A percentile compares a stretch with the other conserved stretches of the same genome.
Conservation (phyloP, 2,888 invertebrate species). For the Prosapia bicincta region DNA sequence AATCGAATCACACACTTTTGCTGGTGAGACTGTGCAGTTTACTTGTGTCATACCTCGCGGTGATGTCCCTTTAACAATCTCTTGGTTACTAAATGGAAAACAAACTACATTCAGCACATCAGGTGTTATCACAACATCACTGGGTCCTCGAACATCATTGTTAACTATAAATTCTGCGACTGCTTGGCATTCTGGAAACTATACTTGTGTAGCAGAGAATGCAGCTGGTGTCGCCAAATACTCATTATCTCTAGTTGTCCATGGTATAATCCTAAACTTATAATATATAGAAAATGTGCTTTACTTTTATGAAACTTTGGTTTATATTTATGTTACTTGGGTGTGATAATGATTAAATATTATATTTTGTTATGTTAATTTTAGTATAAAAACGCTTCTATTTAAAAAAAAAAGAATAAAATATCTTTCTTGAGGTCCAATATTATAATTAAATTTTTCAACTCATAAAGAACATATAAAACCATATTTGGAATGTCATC, state of each 20-base stretch:
- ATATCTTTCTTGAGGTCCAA: no score
- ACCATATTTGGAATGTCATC: no score
- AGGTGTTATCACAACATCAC: conserved; percentile 27
- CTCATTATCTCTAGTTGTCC: conserved; percentile 65
- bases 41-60: conserved; percentile 48
- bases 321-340: no score
- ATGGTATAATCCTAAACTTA: conserved; percentile 51
- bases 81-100: conserved; percentile 55
- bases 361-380: no score
- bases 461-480: no score
- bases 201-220: conserved; percentile 72
- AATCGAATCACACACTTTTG: conserved; percentile 12
- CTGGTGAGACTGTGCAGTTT: conserved; percentile 25
- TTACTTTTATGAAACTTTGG: no score
- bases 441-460: no score
- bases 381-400: no score
- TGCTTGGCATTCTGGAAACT: conserved; percentile 69
- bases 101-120: conserved; percentile 32
- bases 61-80: conserved; percentile 42
- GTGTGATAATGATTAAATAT: no score
- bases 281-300: no score
- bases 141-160: conserved; percentile 40
- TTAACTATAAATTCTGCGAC: conserved; percentile 66
- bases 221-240: conserved; percentile 65
- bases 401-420: no score